Base-by-base conservation (phyloP, 2,113 vertebrate species). In the Halichoeres trimaculatus region DNA sequence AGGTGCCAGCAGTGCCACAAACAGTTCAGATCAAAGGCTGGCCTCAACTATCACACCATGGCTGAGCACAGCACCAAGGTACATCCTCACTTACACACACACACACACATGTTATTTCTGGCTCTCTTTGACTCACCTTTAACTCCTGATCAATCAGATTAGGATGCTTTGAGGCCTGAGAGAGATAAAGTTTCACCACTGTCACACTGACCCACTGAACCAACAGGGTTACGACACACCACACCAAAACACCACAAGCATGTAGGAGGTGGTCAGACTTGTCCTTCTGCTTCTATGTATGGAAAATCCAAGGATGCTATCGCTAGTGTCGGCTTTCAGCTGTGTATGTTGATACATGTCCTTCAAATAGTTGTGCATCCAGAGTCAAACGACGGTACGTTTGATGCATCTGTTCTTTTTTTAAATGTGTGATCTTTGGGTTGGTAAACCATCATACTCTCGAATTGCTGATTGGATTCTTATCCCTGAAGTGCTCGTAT, bases 11-110 rank as follows among this genome's bases (percentile, higher is more conserved):
- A 97, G 88, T 99, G 98, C 89, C 94, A 95, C 79, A 99, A 99
- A 83, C 97, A 99, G 88, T 99, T 99, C 93, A 96, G 97, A 83
- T 99, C 98, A 74, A 99, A 99, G 91, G 96, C 97, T 0, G 97
- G 96, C n/a, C 94, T 98, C 88, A 99, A 98, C 93, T 99, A 99
- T 91, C 98, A 99, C 92, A 96, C 94, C 74, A 97, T 98, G 97
- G 95, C 97, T 0, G 97, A 99, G 59, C 98, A 99, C 63, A 95
- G 92, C 73, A 94, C 95, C 89, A 97, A 98, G 96, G 97, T 98
- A 94, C 11, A 19, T 48, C 0, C 24, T 8, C 20, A 30, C 3
- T 48, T 38, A 9, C 43, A 26, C 51, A 6, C 26, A 30, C 14
- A 45, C 34, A 7, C 8, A 13, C 14, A n/a, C 3, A 34, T 8